Base-by-base conservation (phyloP, 2,888 invertebrate genomes). In the Piscicola geometra region DNA sequence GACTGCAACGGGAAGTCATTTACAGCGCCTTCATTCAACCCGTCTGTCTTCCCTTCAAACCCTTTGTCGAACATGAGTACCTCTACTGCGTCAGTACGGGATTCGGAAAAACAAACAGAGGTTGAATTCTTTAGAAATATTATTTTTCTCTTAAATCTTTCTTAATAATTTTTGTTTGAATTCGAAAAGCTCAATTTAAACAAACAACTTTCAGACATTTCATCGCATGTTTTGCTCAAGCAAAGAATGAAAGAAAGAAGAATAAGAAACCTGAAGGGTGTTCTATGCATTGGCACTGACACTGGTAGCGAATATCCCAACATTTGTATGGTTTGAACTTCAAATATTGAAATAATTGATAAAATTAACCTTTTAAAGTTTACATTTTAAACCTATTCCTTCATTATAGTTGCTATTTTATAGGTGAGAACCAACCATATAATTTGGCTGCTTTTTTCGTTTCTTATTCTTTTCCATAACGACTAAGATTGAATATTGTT, bases 1-100 rank as follows among this genome's bases (percentile, higher is more conserved):
- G 64, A 73, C 35, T 73, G 12, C n/a, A 1, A 18, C 1, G 15
- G 25, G 18, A 18, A 3, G 33, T 73, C 9, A 32, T 1, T 9
- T 60, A 30, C 2, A 60, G 18, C 1, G 12, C 28, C 30, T 64
- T 64, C 64, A 64, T 73, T 30, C 73, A 73, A 35, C 60, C 73
- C 21, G 64, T 73, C 15, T 73, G 73, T 25, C 21, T 73, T 1
- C 60, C 73, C n/a, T 33, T 28, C 33, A 21, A 33, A 15, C 28
- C 33, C 18, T 33, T 32, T 25, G 52, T 35, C 28, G 35, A 32
- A 21, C 25, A 21, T 15, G 60, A 64, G 25, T 64, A 50, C 28
- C 25, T 35, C n/a, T 25, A 56, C 28, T 73, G 73, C 73, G 25
- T 73, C 36, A 73, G 73, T 30, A 60, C 18, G 18, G 73, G 73